Conservation (phyloP, 2,113 vertebrate genomes). For the Boulengeromyrus knoepffleri region DNA sequence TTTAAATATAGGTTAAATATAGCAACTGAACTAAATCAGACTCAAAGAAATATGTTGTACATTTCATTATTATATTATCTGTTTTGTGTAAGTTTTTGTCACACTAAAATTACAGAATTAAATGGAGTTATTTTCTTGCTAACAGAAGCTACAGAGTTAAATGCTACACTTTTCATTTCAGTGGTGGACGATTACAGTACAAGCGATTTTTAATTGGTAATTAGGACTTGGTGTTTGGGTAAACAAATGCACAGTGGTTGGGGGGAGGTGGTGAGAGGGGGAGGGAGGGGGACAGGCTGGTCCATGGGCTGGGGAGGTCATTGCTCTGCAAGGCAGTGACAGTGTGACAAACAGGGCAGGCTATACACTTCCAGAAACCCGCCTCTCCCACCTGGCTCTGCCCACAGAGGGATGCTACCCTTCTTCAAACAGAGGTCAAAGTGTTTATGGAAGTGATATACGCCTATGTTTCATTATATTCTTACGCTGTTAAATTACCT, state of each 20-base stretch:
- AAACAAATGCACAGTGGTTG: conserved; percentile 43
- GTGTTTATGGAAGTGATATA: conserved; percentile 1
- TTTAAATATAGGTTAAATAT: neutral
- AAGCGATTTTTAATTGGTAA: conserved; percentile 59
- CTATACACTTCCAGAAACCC: neutral
- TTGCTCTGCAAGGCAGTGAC: neutral
- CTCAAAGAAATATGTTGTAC: neutral
- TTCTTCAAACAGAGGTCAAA: conserved; percentile 7
- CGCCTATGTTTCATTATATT: neutral
- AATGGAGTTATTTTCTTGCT: neutral
- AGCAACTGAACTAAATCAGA: neutral
- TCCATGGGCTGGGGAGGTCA: neutral
- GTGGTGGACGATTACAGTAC: conserved; percentile 39
- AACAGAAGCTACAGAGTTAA: neutral
- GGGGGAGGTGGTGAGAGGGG: conserved; percentile 19
- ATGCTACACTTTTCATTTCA: neutral
- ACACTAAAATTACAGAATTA: neutral
- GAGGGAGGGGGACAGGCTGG: neutral
- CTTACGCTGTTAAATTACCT: neutral
- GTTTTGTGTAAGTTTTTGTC: neutral
- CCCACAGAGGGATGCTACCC: neutral
- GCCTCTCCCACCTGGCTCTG: neutral
- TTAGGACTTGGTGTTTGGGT: conserved; percentile 51
- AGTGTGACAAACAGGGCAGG: neutral
- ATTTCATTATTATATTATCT: neutral